Evolutionary conservation across 2,888 invertebrate genomes (phyloP).

Genomic region (Trissoscelio sp.): DNA sequence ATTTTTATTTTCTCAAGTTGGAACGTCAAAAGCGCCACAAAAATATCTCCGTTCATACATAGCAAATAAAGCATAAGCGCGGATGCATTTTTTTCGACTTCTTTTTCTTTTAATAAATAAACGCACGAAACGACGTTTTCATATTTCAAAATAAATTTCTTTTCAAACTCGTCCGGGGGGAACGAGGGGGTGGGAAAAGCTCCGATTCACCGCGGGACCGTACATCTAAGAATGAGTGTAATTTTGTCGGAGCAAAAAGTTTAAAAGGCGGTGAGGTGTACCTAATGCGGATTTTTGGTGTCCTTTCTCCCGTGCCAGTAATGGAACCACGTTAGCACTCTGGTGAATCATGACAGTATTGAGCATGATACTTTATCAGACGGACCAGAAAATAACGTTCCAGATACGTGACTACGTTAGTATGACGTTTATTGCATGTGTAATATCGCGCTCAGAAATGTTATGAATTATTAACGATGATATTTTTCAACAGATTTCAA

Average conservation of each 20-base stretch:
- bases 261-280: conserved; percentile 39
- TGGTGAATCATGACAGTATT: conserved; percentile 57
- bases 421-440: conserved; percentile 54
- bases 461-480: conserved; percentile 52
- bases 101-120: conserved; percentile 23
- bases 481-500: conserved; percentile 49
- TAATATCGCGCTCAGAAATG: conserved; percentile 25
- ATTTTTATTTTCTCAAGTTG: conserved; percentile 2
- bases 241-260: conserved; percentile 48
- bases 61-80: conserved; percentile 6
- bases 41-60: not conserved
- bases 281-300: conserved; percentile 60
- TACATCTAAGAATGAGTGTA: conserved; percentile 31
- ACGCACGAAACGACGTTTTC: conserved; percentile 6
- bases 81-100: not conserved
- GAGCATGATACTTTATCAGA: conserved; percentile 54
- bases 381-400: conserved; percentile 53
- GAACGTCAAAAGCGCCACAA: conserved; percentile 11
- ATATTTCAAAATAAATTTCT: conserved; percentile 41
- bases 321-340: conserved; percentile 58
- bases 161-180: conserved; percentile 27
- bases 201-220: conserved; percentile 2
- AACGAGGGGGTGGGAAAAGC: not conserved
- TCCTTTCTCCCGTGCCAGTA: conserved; percentile 35
- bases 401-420: conserved; percentile 45